Evolutionary conservation across 2,888 invertebrate species (phyloP), one percentile per base, ranked within the genome.

Genomic region (Catocala fraxini): DNA sequence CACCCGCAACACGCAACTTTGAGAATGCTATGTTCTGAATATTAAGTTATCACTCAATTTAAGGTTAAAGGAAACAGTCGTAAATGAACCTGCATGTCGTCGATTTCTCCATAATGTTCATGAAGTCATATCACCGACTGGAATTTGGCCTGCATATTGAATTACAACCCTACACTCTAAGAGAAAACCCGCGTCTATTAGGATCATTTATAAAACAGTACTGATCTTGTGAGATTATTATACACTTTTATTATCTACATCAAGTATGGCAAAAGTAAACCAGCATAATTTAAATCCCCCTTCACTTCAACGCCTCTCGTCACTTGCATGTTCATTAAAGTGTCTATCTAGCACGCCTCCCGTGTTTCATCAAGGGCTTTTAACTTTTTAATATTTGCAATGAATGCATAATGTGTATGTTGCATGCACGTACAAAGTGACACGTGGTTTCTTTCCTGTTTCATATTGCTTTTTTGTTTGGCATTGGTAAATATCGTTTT

Each of bases 281-380:
- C 59, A 43, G 43, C 58, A 51, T 61, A 47, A 57, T 51, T 63
- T 51, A 63, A 68, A 53, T 57, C 45, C 62, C 77, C 63, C 58
- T 71, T 68, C 51, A 65, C 33, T 60, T 65, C 49, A 61, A 46
- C 55, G 63, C 65, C 69, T 70, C 66, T 73, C 68, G 65, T 70
- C 63, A 67, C 55, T 53, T 47, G 68, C 68, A 61, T 58, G 54
- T 65, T 63, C 56, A 68, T 59, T 51, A 33, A 71, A 67, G 64
- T 66, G 63, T 52, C 35, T 65, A 59, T 53, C 45, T 62, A 57
- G 49, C 53, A 56, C 63, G 41, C 63, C 62, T 59, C 54, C 63
- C 39, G 63, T 60, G 48, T 48, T 15, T 46, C 7, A 49, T 57
- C 9, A 39, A 57, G n/a, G 34, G 42, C 13, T 51, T 33, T 53